Evolutionary conservation across 1,140 invertebrate species (phyloP), one percentile per base, ranked within the genome.

Genomic region (Drosophila lacteicornis): DNA sequence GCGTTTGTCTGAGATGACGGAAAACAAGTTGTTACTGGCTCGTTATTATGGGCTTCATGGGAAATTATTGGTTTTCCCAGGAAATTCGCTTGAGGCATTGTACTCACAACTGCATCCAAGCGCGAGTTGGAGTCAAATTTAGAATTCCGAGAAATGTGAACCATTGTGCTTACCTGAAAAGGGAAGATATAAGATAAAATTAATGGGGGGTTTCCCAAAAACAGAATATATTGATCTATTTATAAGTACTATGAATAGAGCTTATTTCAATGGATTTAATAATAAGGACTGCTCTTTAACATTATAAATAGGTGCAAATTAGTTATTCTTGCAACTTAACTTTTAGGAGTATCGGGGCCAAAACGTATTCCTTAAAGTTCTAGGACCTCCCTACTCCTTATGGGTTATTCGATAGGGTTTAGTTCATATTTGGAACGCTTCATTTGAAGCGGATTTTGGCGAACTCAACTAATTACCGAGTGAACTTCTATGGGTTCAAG

Each of bases 141-240:
- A 13, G 38, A 12, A 25, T 69, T 25, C 40, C 49, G 7, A 27
- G 40, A 55, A 47, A 8, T 22, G 13, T 2, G 2, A 67, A 51
- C 46, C 43, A 33, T 50, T 33, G 42, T 63, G 50, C 80, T 83
- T 83, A 83, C 80, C 80, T 83, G 12, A 76, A 83, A 58, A n/a
- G 13, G 3, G 8, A 45, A 71, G 5, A 58, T 47, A 38, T 6
- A 36, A 62, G 9, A 12, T 40, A 47, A 40, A 36, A 57, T 65
- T 56, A 43, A 22, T 55, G 30, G 11, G 22, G 9, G 13, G 1
- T n/a, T 45, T 3, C 0, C 30, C 36, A 17, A 45, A 45, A 15
- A 53, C 13, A 42, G 12, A 45, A 25, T 11, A 8, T 13, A 11
- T 0, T 3, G 0, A n/a, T 25, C 2, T 56, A 56, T n/a, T 25